Conservation (phyloP, 2,797 vertebrate genomes). For the Hoplostethus mediterraneus region DNA sequence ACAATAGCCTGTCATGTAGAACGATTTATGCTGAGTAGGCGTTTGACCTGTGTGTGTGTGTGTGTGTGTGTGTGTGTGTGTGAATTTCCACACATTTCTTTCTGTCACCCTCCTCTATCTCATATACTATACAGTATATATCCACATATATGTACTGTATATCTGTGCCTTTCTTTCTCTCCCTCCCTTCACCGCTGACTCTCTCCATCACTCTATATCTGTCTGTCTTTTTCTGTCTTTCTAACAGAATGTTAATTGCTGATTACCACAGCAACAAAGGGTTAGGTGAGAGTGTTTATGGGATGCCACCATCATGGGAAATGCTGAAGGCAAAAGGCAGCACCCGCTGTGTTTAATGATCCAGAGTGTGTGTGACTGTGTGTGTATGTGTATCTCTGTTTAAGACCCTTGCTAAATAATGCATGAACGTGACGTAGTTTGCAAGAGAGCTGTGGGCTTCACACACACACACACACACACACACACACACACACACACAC, state of each 20-base stretch:
- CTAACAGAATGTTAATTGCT: slow-evolving; percentile 73
- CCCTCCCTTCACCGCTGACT: slow-evolving; percentile 27
- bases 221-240: slow-evolving; percentile 51
- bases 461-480: not conserved
- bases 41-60: slow-evolving; percentile 53
- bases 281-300: slow-evolving; percentile 73
- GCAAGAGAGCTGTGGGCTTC: slow-evolving; percentile 53
- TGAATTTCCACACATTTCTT: no score
- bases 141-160: not conserved
- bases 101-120: slow-evolving; percentile 6
- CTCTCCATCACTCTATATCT: slow-evolving; percentile 22
- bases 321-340: slow-evolving; percentile 67
- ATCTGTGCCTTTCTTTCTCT: not conserved
- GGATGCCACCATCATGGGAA: slow-evolving; percentile 74
- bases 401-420: slow-evolving; percentile 66
- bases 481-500: not conserved
- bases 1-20: slow-evolving; percentile 63
- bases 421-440: slow-evolving; percentile 63
- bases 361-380: slow-evolving; percentile 1
- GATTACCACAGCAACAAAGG: slow-evolving; percentile 76
- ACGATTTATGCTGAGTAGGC: slow-evolving; percentile 62
- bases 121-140: not conserved
- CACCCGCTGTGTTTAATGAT: slow-evolving; percentile 67
- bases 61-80: slow-evolving; percentile 6
- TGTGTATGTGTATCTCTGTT: slow-evolving; percentile 51